Percentiles rank a stretch among this genome's conserved stretches.
Evolutionary conservation across 1,140 invertebrate genomes (phyloP).

Genomic region (Conus ventricosus): DNA sequence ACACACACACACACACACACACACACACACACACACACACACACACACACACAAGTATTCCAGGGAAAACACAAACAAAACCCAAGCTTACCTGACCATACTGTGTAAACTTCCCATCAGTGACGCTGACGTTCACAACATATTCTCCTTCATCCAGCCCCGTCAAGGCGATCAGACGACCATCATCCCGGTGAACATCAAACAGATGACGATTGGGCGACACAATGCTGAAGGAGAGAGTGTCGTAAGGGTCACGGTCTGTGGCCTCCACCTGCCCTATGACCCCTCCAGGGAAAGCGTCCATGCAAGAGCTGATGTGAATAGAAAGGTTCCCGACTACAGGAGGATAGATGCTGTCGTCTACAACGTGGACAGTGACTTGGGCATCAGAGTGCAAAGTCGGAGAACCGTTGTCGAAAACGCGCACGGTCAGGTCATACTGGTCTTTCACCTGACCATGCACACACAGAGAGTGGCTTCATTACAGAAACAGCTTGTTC

Average conservation of each 20-base stretch:
- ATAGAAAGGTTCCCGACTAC: slow-evolving; percentile 88
- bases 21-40: no score
- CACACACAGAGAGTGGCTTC: neutral
- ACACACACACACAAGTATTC: no score
- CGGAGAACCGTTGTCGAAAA: slow-evolving; percentile 95
- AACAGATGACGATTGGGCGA: slow-evolving; percentile 82
- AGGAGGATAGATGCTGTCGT: slow-evolving; percentile 96
- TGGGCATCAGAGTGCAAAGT: slow-evolving; percentile 91
- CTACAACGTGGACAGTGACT: slow-evolving; percentile 89
- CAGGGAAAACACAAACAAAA: no score
- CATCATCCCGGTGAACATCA: slow-evolving; percentile 85
- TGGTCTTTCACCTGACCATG: slow-evolving; percentile 82
- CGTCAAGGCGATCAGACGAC: slow-evolving; percentile 86
- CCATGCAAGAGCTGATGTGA: slow-evolving; percentile 90
- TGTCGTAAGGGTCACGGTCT: slow-evolving; percentile 95
- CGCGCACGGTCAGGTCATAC: slow-evolving; percentile 86
- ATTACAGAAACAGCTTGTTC: no score
- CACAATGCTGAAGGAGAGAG: slow-evolving; percentile 84
- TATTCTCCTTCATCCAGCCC: slow-evolving; percentile 92
- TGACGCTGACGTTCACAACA: slow-evolving; percentile 85
- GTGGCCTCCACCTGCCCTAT: slow-evolving; percentile 91
- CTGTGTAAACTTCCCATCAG: slow-evolving; percentile 82
- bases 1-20: no score
- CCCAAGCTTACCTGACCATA: slow-evolving; percentile 75
- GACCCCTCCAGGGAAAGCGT: slow-evolving; percentile 92